These are phyloP conservation scores for Daubentonia madagascariensis DNA, from an alignment of 2,113 vertebrate genomes.

Conservation along the genomic window DNA sequence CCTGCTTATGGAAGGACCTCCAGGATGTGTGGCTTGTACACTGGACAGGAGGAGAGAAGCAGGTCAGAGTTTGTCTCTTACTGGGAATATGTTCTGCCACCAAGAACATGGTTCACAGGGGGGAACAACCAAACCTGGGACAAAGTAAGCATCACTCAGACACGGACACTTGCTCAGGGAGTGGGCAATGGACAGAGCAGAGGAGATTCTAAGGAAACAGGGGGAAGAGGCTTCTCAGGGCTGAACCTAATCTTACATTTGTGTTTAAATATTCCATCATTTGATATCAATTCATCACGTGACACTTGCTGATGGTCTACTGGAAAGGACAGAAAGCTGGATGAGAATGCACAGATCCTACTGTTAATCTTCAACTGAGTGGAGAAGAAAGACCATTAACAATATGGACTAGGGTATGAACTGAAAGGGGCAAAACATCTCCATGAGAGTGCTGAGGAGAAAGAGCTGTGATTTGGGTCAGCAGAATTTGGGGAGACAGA, in stretches of 20 bases:
- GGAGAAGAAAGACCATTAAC: not conserved
- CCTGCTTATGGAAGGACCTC: not conserved
- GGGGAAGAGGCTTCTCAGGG: not conserved
- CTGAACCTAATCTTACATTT: not conserved
- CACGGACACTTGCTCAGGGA: not conserved
- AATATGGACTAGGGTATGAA: rapidly evolving
- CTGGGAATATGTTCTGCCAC: not conserved
- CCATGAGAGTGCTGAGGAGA: not conserved
- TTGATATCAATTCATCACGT: not conserved
- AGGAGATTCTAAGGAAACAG: not conserved
- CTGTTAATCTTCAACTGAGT: not conserved
- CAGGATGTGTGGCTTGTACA: not conserved
- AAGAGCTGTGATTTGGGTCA: not conserved
- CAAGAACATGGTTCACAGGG: not conserved
- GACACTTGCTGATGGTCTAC: not conserved
- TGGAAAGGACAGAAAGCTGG: not conserved
- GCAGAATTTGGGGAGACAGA: not conserved
- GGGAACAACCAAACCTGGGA: not conserved
- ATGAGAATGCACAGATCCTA: not conserved
- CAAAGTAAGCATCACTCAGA: not conserved
- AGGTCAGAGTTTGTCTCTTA: not conserved
- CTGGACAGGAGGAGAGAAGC: not conserved
- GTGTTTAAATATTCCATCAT: not conserved
- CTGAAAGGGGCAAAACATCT: not conserved
- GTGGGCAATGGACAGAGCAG: not conserved